Percentiles rank a stretch among this genome's conserved stretches.
Evolutionary conservation across 2,113 vertebrate genomes (phyloP).

Genomic region (Xiphophorus maculatus): DNA sequence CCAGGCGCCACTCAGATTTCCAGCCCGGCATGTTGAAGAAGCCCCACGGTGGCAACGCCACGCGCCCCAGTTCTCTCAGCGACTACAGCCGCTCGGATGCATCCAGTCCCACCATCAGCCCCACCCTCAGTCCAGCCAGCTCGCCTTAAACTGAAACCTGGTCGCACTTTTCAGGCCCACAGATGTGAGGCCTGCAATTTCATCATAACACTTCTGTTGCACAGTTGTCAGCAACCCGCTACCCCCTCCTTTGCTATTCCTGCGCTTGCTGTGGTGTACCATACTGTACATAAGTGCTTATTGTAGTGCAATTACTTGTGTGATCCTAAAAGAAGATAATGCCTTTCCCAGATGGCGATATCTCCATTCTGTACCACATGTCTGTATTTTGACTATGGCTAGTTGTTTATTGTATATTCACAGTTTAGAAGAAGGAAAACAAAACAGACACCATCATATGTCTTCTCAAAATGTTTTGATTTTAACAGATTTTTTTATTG

Average conservation of each 20-base stretch:
- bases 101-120: conserved; percentile 87
- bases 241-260: conserved; percentile 60
- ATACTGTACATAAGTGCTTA: conserved; percentile 85
- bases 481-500: conserved; percentile 40
- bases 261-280: conserved; percentile 82
- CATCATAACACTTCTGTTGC: conserved; percentile 77
- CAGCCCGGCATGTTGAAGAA: conserved; percentile 94
- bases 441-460: conserved; percentile 68
- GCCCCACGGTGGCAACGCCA: conserved; percentile 76
- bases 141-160: conserved; percentile 87
- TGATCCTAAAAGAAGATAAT: conserved; percentile 78
- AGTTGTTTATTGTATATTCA: conserved; percentile 71
- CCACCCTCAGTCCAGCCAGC: conserved; percentile 88
- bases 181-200: conserved; percentile 64
- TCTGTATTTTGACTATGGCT: conserved; percentile 78
- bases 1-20: conserved; percentile 92
- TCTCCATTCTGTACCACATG: conserved; percentile 79
- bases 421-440: conserved; percentile 61
- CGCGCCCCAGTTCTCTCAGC: conserved; percentile 90
- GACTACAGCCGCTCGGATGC: conserved; percentile 97
- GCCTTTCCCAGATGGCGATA: conserved; percentile 80
- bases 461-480: conserved; percentile 64
- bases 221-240: conserved; percentile 67
- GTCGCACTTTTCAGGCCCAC: conserved; percentile 83
- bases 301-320: conserved; percentile 82